phyloP scores from a whole-genome alignment of 2,888 invertebrate genomes.

The Zygogramma bicolorata region DNA sequence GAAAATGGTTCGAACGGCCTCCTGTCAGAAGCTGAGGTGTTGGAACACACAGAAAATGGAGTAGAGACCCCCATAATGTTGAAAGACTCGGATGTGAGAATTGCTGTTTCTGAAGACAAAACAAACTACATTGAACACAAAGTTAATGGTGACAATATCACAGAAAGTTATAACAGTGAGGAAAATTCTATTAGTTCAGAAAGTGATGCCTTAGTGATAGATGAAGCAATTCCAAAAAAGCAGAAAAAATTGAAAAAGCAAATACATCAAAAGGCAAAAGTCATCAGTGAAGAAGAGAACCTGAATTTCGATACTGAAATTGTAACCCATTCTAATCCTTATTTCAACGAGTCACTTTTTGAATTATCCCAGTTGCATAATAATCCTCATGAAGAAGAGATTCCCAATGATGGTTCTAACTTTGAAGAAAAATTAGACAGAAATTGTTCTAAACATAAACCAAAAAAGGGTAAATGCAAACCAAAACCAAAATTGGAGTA shows the following conservation, averaged over 20 bases:
- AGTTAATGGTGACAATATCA: conserved; percentile 60
- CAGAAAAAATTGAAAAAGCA: conserved; percentile 44
- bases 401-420: conserved; percentile 23
- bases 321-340: conserved; percentile 62
- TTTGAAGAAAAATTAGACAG: conserved; percentile 28
- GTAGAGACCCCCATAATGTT: conserved; percentile 60
- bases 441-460: conserved; percentile 33
- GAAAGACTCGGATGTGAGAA: conserved; percentile 59
- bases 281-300: conserved; percentile 31
- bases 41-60: conserved; percentile 58
- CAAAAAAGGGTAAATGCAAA: conserved; percentile 52
- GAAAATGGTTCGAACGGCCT: conserved; percentile 64
- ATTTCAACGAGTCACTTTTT: conserved; percentile 64
- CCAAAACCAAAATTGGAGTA: conserved; percentile 69
- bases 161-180: conserved; percentile 32
- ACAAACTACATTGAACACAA: conserved; percentile 46
- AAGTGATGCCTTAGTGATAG: conserved; percentile 64
- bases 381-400: conserved; percentile 39
- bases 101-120: conserved; percentile 44
- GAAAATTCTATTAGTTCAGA: conserved; percentile 63
- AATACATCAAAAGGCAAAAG: conserved; percentile 39
- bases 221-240: conserved; percentile 58
- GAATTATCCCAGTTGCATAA: conserved; percentile 61
- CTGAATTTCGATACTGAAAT: conserved; percentile 35
- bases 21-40: conserved; percentile 50